Evolutionary conservation across 2,888 invertebrate species (phyloP).

Genomic region (Hofmannophila pseudospretella): DNA sequence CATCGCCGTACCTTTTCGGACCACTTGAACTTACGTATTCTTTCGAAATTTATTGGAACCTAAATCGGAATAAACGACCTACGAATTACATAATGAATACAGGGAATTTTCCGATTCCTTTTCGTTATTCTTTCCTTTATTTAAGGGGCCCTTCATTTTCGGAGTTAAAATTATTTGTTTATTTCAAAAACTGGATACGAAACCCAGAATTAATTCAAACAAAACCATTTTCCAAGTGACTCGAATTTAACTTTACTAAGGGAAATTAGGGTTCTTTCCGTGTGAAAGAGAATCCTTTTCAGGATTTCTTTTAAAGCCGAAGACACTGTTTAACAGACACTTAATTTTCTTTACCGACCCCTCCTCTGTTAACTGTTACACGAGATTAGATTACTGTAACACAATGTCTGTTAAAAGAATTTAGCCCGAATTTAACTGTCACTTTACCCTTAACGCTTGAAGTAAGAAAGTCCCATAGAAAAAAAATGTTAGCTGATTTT

Average conservation of each 20-base stretch:
- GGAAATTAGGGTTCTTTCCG: slow-evolving; percentile 9
- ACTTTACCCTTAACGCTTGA: not conserved
- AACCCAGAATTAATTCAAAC: slow-evolving; percentile 16
- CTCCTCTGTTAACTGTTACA: slow-evolving; percentile 11
- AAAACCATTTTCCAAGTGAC: slow-evolving; percentile 12
- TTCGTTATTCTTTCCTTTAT: too few species aligned
- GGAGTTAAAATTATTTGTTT: too few species aligned
- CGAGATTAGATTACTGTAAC: slow-evolving; percentile 7
- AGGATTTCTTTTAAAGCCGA: slow-evolving; percentile 16
- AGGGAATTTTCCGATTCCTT: too few species aligned
- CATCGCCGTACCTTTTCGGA: slow-evolving; percentile 6
- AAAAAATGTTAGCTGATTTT: too few species aligned
- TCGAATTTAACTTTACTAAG: too few species aligned
- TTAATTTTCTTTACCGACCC: slow-evolving; percentile 18
- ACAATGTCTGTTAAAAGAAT: slow-evolving; percentile 10
- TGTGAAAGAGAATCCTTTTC: slow-evolving; percentile 5
- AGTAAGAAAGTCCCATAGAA: too few species aligned
- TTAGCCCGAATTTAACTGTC: slow-evolving; percentile 7
- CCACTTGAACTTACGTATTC: slow-evolving; percentile 2
- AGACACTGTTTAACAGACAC: slow-evolving; percentile 18
- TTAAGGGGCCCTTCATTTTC: too few species aligned
- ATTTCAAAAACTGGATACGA: not conserved
- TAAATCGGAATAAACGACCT: not conserved
- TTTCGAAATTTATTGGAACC: slow-evolving; percentile 4
- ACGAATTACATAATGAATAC: not conserved